Evolutionary conservation across 2,888 invertebrate genomes (phyloP).

Genomic region (Pyrocoelia pectoralis): DNA sequence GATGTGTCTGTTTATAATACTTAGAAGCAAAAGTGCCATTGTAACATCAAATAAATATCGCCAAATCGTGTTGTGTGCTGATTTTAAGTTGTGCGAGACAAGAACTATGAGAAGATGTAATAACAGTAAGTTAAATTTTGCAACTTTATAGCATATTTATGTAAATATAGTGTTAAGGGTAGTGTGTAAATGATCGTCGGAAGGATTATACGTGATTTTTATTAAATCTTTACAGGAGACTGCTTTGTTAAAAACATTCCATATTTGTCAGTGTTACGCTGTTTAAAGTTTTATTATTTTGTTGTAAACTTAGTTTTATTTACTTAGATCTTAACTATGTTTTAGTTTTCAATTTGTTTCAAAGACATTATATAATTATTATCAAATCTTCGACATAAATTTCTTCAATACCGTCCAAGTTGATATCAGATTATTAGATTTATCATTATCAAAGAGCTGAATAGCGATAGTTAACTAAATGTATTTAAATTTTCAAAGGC

Average conservation of each 20-base stretch:
- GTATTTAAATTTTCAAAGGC: constrained; percentile 3
- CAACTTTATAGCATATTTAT: constrained; percentile 48
- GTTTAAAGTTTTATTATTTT: constrained; percentile 28
- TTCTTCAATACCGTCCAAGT: constrained; percentile 28
- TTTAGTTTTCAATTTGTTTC: background rate
- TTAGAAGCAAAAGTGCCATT: constrained; percentile 34
- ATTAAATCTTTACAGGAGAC: constrained; percentile 42
- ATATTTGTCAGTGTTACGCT: constrained; percentile 31
- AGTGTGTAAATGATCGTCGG: constrained; percentile 41
- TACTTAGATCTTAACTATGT: constrained; percentile 13
- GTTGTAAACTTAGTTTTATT: constrained; percentile 27
- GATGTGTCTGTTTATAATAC: background rate
- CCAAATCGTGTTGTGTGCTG: constrained; percentile 9
- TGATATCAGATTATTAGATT: constrained; percentile 19
- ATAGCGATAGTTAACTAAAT: constrained; percentile 13
- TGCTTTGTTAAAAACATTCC: constrained; percentile 47
- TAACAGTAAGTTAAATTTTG: constrained; percentile 35
- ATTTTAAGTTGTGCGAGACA: constrained; percentile 10
- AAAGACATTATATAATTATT: background rate
- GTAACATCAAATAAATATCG: constrained; percentile 18
- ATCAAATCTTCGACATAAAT: constrained; percentile 2
- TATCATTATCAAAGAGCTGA: constrained; percentile 4
- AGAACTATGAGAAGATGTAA: constrained; percentile 17
- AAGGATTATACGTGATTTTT: constrained; percentile 33
- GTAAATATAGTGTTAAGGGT: constrained; percentile 52